Evolutionary conservation across 2,797 vertebrate species (phyloP).

Genomic region (Tenualosa ilisha): DNA sequence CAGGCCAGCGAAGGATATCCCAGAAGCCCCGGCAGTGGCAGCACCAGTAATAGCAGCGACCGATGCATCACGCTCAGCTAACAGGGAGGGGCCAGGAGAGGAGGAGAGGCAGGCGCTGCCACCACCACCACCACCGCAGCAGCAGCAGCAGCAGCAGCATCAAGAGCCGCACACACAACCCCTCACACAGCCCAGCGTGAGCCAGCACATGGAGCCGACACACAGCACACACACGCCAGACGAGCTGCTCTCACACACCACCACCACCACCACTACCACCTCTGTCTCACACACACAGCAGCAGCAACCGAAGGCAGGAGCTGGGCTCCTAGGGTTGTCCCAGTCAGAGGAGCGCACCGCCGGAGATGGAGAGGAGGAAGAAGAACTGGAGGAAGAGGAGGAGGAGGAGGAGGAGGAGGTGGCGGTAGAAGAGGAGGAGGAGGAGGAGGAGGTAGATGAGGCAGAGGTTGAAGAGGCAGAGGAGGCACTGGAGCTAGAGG

Average conservation of each 20-base stretch:
- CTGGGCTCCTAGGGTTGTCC: not conserved
- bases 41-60: not conserved
- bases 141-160: not conserved
- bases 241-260: not conserved
- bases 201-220: constrained; percentile 7
- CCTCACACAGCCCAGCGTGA: not conserved
- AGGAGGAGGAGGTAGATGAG: constrained; percentile 46
- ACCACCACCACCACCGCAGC: not conserved
- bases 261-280: not conserved
- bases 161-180: not conserved
- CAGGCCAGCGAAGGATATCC: not conserved
- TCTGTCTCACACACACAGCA: not conserved
- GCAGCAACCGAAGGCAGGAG: not conserved
- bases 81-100: not conserved
- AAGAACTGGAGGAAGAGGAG: constrained; percentile 59
- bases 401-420: constrained; percentile 58
- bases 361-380: constrained; percentile 59
- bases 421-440: constrained; percentile 63
- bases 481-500: constrained; percentile 56
- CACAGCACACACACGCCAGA: not conserved
- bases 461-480: constrained; percentile 55
- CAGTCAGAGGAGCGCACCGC: constrained; percentile 45
- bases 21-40: constrained; percentile 39
- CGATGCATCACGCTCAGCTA: constrained; percentile 4
- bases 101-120: not conserved